Evolutionary conservation across 2,888 invertebrate species (phyloP), one percentile per base, ranked within the genome.

Genomic region (Amiota communis): DNA sequence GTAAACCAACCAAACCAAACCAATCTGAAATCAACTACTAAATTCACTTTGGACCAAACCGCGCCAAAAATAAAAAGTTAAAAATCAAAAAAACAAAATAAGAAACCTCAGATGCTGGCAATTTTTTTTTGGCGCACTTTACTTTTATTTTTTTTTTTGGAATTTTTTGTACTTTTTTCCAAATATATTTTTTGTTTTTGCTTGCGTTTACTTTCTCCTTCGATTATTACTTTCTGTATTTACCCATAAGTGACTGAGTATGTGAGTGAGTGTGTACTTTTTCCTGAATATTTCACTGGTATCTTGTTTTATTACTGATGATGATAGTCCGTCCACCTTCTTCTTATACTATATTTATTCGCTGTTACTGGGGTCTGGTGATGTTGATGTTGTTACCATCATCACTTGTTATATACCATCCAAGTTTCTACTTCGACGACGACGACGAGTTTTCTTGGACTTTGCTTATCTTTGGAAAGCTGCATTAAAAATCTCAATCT

Each of bases 191-290:
- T 53, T 13, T 53, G 8, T 53, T 81, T 75, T 71, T 73, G 75
- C 74, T 75, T 73, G 77, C 81, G 82, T 83, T 83, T 83, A 83
- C 83, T 83, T 83, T 83, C 83, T 83, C 83, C 83, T 83, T 84
- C 83, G 77, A 83, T 83, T 72, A 72, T 72, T 72, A 59, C 57
- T 72, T 64, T 61, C 53, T 53, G 69, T 56, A 17, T 61, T 36
- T 36, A 36, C 36, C 36, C 36, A 36, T 36, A 48, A 49, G 48
- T 15, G 20, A 11, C 59, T 53, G 71, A 56, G 64, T 63, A 3
- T 63, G 36, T 17, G 15, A 36, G 64, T 64, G 56, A 64, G 64
- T 59, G 23, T 71, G 53, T 85, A 83, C 83, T 83, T 83, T 83
- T 83, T 85, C 83, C 83, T 83, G 83, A 79, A 80, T 20, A 17